Evolutionary conservation across 2,113 vertebrate genomes (phyloP).

Genomic region (Garra rufa): DNA sequence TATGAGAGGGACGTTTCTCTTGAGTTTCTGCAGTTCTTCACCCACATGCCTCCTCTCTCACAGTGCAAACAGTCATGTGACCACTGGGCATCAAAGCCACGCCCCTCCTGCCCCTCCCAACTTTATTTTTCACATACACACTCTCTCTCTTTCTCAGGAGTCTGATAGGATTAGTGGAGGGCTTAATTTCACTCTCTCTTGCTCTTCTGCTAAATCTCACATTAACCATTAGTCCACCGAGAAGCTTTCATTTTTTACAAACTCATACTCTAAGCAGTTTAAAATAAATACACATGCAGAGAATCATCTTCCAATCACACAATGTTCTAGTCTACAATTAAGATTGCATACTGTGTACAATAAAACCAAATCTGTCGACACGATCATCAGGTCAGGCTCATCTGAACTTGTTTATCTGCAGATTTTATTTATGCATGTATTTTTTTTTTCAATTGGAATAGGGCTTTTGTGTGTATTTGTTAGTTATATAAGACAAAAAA

Average conservation of each 20-base stretch:
- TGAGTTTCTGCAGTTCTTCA: conserved; percentile 57
- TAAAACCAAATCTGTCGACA: neutral
- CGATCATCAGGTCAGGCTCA: neutral
- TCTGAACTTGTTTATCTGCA: neutral
- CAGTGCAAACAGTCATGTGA: conserved; percentile 69
- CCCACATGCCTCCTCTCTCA: conserved; percentile 57
- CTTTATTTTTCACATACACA: neutral
- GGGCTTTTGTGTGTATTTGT: neutral
- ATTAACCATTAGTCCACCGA: conserved; percentile 42
- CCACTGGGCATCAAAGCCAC: conserved; percentile 52
- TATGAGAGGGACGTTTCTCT: conserved; percentile 33
- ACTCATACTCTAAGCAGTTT: neutral
- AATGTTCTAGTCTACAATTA: neutral
- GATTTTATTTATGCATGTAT: no score
- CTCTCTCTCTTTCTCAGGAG: conserved; percentile 14
- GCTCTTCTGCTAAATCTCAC: conserved; percentile 42
- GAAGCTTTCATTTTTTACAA: conserved; percentile 21
- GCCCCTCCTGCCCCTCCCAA: conserved; percentile 48
- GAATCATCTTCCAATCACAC: neutral
- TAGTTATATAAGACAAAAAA: neutral
- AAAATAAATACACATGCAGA: neutral
- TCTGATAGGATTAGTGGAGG: conserved; percentile 51
- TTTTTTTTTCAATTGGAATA: neutral
- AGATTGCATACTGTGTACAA: neutral
- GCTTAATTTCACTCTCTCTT: conserved; percentile 41